Evolutionary conservation across 2,113 vertebrate species (phyloP).

Genomic region (Salvelinus sp.): DNA sequence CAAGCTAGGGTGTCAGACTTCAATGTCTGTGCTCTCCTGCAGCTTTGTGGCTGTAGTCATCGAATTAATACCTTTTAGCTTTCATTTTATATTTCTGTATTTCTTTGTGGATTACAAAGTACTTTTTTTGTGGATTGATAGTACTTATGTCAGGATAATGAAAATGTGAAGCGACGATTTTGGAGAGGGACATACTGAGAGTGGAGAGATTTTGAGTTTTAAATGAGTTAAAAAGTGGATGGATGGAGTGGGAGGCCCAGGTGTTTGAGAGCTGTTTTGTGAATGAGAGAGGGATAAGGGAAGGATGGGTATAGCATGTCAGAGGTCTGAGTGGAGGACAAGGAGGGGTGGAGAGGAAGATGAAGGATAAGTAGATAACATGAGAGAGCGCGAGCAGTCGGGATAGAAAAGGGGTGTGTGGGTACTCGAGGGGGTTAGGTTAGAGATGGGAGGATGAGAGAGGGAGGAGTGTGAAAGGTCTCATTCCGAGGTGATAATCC

Average conservation of each 20-base stretch:
- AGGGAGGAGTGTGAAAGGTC: slow-evolving; percentile 41
- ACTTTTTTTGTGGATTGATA: background rate
- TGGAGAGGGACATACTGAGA: background rate
- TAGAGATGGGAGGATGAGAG: slow-evolving; percentile 22
- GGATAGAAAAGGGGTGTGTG: no score
- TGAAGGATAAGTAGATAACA: background rate
- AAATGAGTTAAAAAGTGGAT: background rate
- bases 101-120: background rate
- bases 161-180: background rate
- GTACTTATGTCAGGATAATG: no score
- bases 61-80: no score
- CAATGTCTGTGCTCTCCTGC: no score
- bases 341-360: background rate
- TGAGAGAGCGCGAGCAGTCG: background rate
- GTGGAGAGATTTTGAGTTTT: background rate
- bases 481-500: slow-evolving; percentile 54
- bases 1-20: no score
- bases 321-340: background rate
- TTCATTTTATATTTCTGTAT: no score
- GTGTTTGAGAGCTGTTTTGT: slow-evolving; percentile 1
- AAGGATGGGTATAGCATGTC: background rate
- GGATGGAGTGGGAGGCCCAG: background rate
- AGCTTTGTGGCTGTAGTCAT: no score
- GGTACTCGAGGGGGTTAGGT: background rate
- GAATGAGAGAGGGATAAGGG: background rate